phyloP scores from a whole-genome alignment of 2,113 vertebrate species.

The Plecturocebus donacophilus region DNA sequence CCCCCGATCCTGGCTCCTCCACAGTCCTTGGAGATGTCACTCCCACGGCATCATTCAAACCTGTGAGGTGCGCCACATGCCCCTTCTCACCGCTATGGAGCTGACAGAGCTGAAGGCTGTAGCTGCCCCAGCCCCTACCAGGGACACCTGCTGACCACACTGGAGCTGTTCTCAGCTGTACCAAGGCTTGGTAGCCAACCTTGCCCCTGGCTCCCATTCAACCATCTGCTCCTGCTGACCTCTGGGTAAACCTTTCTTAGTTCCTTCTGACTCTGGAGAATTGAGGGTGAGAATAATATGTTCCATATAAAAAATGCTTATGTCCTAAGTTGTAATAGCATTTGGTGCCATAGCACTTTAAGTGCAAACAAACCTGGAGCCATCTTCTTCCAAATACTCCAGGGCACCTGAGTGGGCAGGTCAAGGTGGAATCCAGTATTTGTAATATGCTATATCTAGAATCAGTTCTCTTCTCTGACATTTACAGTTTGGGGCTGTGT shows the following conservation, averaged over 20 bases:
- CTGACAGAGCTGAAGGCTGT: too few relatives aligned
- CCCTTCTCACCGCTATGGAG: accelerated
- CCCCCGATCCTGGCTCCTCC: not conserved
- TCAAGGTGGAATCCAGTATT: not conserved
- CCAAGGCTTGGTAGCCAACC: not conserved
- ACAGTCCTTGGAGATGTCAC: not conserved
- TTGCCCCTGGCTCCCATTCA: not conserved
- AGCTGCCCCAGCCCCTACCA: not conserved
- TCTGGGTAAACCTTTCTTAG: not conserved
- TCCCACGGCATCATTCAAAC: not conserved
- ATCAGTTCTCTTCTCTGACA: not conserved
- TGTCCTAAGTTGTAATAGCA: not conserved
- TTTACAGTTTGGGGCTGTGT: not conserved
- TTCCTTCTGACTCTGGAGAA: not conserved
- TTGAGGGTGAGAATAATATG: not conserved
- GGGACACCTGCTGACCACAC: not conserved
- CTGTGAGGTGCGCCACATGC: accelerated
- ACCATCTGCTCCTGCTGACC: not conserved
- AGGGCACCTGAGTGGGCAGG: not conserved
- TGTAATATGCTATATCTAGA: not conserved
- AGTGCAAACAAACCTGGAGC: not conserved
- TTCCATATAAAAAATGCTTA: not conserved
- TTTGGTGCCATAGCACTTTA: not conserved
- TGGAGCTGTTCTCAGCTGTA: accelerated
- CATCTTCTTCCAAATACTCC: not conserved